Evolutionary conservation across 1,140 invertebrate species (phyloP), one percentile per base, ranked within the genome.

Genomic region (Aphis gossypii): DNA sequence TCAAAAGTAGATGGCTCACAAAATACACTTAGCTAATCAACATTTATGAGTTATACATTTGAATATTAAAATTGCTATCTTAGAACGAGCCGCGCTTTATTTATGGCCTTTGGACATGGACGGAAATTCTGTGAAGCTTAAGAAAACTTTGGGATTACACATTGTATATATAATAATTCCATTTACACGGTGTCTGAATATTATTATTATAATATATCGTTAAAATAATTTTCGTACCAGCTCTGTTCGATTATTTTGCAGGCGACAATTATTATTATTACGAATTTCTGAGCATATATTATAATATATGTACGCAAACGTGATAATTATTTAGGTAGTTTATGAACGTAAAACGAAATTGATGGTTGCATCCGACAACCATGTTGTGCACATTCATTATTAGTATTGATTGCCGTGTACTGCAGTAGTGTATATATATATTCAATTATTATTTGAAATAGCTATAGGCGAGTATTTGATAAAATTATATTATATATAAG

Each of bases 1-100:
- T 90, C 54, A 90, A 90, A 90, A 88, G 48, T 88, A 76, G 30
- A 35, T 76, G n/a, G 35, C n/a, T 54, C 56, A 38, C 14, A 18
- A 56, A 56, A 90, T 68, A 38, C 89, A 90, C 54, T 90, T 68
- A 90, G 38, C 88, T 90, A 90, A 90, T 90, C 51, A 60, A 60
- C 23, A 60, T 90, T 44, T 30, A 68, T 6, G 54, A 60, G 54
- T 68, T 14, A 41, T 44, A 44, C 54, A 54, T 87, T 87, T 48
- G 44, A 87, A 87, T 87, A 87, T 87, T 87, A 87, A 87, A 87
- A 84, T 84, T 25, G 83, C 83, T 44, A 84, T 84, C 83, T 41
- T 44, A 87, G 6, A 20, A n/a, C 20, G 46, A 25, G 46, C 20
- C 6, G 1, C 41, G 25, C 1, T 44, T 41, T 46, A 86, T 86